Conservation (phyloP, 2,113 vertebrate species). For the Rissa tridactyla region DNA sequence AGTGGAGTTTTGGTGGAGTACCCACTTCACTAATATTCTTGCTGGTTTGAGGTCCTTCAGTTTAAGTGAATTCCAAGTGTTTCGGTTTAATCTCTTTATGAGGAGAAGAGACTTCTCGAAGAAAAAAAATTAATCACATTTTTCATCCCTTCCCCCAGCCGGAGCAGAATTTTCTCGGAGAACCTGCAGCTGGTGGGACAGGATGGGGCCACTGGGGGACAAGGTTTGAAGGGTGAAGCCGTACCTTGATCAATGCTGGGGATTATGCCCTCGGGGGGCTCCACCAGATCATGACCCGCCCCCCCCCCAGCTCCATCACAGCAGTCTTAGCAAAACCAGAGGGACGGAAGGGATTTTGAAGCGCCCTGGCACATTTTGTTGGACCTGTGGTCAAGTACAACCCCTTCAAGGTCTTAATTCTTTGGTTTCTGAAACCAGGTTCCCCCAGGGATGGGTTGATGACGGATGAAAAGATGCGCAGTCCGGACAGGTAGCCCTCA, state of each 20-base stretch:
- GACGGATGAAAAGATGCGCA: neutral
- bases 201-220: neutral
- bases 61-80: neutral
- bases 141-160: neutral
- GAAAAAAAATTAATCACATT: neutral
- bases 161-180: neutral
- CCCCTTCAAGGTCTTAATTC: neutral
- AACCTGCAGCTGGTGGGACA: neutral
- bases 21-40: neutral
- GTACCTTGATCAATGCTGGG: accelerated
- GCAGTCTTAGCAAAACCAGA: neutral
- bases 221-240: neutral
- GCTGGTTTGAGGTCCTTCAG: neutral
- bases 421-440: neutral
- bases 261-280: accelerated
- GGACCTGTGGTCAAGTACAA: neutral
- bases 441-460: neutral
- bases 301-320: neutral
- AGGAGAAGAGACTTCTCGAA: neutral
- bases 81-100: neutral
- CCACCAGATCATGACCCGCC: accelerated
- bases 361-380: neutral
- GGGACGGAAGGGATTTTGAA: neutral
- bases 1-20: neutral
- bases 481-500: neutral